Percentiles rank a stretch among this genome's conserved stretches.
phyloP scores from a whole-genome alignment of 1,140 invertebrate genomes.

The Tetraneura akinire region DNA sequence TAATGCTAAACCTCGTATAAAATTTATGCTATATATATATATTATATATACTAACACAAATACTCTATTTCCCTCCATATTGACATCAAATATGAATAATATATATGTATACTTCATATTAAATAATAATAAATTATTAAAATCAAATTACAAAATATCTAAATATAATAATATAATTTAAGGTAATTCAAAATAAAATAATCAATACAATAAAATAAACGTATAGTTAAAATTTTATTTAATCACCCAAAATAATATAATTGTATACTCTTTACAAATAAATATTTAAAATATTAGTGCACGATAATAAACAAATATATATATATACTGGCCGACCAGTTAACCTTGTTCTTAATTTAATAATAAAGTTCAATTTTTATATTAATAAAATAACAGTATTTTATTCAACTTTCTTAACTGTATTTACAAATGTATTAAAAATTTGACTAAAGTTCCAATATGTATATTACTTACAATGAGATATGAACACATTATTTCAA shows the following conservation, averaged over 20 bases:
- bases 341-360: neutral
- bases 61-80: neutral
- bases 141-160: neutral
- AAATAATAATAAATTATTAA: neutral
- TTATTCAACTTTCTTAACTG: neutral
- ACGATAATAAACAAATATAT: constrained; percentile 39
- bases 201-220: constrained; percentile 25
- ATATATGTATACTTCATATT: neutral
- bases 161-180: constrained; percentile 11
- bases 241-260: constrained; percentile 48
- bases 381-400: constrained; percentile 21
- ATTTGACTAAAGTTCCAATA: neutral
- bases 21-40: neutral
- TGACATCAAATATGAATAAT: neutral
- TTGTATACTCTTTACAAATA: constrained; percentile 30
- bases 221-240: constrained; percentile 35
- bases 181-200: neutral
- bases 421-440: constrained; percentile 32
- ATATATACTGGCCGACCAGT: neutral
- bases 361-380: constrained; percentile 23
- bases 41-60: neutral
- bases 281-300: constrained; percentile 37
- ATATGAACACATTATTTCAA: constrained; percentile 27
- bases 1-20: neutral
- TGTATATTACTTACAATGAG: constrained; percentile 15